Base-by-base conservation (phyloP, 2,113 vertebrate genomes). In the Acinonyx jubatus region DNA sequence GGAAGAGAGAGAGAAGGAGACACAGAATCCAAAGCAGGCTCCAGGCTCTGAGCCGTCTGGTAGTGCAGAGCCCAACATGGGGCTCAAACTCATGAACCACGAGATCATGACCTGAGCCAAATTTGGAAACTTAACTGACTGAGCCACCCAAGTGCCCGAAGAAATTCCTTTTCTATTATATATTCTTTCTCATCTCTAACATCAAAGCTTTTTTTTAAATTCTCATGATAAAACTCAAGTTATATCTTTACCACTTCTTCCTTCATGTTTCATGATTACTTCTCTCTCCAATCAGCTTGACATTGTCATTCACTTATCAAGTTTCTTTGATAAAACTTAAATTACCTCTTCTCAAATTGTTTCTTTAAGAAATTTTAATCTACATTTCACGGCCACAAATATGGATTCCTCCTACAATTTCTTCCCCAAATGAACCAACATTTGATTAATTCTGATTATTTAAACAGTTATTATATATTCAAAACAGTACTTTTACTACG, bases 401-500 rank as follows among this genome's bases (percentile, higher is more conserved):
- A 29, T 66, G 33, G 33, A 61, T 85, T 61, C 9, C 2, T 94
- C 36, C 15, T 66, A 33, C 87, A 95, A 82, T 95, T 73, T 91
- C 61, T 97, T 84, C 76, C 55, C 10, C 8, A 88, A 80, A 78
- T 71, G 88, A 96, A 80, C 25, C 63, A 97, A 94, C 14, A 5
- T 94, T 85, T 82, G 21, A 85, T 93, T 91, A 94, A 81, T 97
- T 85, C 45, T 66, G 84, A 89, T 91, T 57, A 91, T 45, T 71
- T 93, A 97, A 94, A 41, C 31, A 86, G 65, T 57, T 78, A n/a
- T n/a, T 97, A 33, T 95, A 95, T 96, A 97, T 97, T 97, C 81
- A 95, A 76, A 96, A 79, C n/a, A 94, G 57, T 61, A n/a, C 27
- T 80, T 95, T 68, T 57, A 91, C 66, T 92, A 73, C n/a, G 65